A percentile compares a stretch with the other conserved stretches of the same genome.
Conservation (phyloP, 2,797 vertebrate genomes). For the Tamandua tetradactyla region DNA sequence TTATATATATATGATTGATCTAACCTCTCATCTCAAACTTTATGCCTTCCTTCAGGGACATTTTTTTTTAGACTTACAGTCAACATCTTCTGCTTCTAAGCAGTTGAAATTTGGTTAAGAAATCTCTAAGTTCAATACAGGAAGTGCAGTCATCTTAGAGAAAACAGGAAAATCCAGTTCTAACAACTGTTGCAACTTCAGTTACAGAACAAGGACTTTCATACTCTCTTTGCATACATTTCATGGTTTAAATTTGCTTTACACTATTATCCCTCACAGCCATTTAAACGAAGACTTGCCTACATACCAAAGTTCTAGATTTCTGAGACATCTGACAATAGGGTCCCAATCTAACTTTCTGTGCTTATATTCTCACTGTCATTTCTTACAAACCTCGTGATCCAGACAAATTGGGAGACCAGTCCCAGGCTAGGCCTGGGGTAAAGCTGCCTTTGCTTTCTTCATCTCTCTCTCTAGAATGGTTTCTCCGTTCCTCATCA, state of each 20-base stretch:
- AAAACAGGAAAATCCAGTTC: constrained; percentile 26
- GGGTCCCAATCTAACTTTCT: not conserved
- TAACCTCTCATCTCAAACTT: not conserved
- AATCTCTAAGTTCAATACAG: constrained; percentile 9
- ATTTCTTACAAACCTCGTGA: not conserved
- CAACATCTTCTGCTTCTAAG: not conserved
- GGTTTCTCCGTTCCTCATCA: not conserved
- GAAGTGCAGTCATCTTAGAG: not conserved
- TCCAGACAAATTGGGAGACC: not conserved
- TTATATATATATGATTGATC: not conserved
- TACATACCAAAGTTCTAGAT: not conserved
- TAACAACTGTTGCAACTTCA: not conserved
- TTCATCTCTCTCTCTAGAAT: not conserved
- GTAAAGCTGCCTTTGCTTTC: not conserved
- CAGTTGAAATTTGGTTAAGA: constrained; percentile 37
- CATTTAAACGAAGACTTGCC: not conserved
- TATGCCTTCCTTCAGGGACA: not conserved
- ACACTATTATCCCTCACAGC: not conserved
- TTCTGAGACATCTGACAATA: not conserved
- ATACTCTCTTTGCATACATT: not conserved
- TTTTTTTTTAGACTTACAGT: not conserved
- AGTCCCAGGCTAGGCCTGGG: not conserved
- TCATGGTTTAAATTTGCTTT: not conserved
- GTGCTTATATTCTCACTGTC: not conserved
- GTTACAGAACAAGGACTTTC: not conserved